These are phyloP conservation scores for Graphium colonna DNA, from an alignment of 2,888 invertebrate species.

Conservation along the genomic window DNA sequence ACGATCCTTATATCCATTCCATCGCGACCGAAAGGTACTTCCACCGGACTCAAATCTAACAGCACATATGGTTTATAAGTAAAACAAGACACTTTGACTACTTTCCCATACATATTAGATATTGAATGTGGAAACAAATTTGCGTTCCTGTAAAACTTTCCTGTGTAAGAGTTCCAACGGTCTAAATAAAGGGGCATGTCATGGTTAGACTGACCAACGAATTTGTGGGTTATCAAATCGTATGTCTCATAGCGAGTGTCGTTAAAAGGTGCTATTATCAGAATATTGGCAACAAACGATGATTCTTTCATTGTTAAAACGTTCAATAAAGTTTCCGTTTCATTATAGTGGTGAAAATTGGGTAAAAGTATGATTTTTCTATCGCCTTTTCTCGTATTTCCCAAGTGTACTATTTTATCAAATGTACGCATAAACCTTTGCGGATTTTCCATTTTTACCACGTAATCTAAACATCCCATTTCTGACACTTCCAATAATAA, in stretches of 20 bases:
- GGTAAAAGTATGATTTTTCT: slow-evolving; percentile 67
- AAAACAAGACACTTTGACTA: slow-evolving; percentile 75
- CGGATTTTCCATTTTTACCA: slow-evolving; percentile 57
- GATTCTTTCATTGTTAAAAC: slow-evolving; percentile 52
- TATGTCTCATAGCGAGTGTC: slow-evolving; percentile 39
- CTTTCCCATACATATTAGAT: slow-evolving; percentile 63
- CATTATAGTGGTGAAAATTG: slow-evolving; percentile 27
- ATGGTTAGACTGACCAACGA: slow-evolving; percentile 46
- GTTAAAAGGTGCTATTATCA: slow-evolving; percentile 42
- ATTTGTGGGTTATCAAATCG: slow-evolving; percentile 65
- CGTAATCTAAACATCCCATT: slow-evolving; percentile 71
- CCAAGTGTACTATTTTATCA: slow-evolving; percentile 55
- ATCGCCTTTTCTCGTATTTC: slow-evolving; percentile 62
- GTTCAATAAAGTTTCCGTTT: slow-evolving; percentile 31
- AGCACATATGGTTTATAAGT: slow-evolving; percentile 82
- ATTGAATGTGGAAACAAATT: slow-evolving; percentile 74
- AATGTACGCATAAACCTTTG: slow-evolving; percentile 54
- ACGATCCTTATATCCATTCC: slow-evolving; percentile 75
- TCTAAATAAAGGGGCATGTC: slow-evolving; percentile 52
- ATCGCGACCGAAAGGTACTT: slow-evolving; percentile 62
- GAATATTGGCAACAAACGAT: slow-evolving; percentile 54
- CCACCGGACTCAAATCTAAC: slow-evolving; percentile 52
- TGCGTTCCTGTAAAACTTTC: slow-evolving; percentile 44
- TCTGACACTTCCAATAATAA: slow-evolving; percentile 55
- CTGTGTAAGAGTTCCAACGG: slow-evolving; percentile 57